Evolutionary conservation across 2,797 vertebrate species (phyloP), one percentile per base, ranked within the genome.

Genomic region (Semaprochilodus insignis): DNA sequence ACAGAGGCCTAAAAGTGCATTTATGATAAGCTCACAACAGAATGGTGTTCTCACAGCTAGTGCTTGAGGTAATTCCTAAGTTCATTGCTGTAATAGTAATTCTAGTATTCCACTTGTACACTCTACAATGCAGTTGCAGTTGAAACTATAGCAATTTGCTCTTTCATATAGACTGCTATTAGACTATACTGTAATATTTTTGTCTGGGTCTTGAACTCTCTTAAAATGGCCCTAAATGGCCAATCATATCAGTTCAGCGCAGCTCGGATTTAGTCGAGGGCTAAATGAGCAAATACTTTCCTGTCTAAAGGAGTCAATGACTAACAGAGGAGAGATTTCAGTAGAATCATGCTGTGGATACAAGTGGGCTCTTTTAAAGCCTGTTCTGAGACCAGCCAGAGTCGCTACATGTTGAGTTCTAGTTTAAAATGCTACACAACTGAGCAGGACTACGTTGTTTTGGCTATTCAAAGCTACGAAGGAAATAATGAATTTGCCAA

Each of bases 161-260:
- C 31, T 74, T 57, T 59, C 0, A 11, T 66, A 65, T 57, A 55
- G 31, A 14, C 27, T 62, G 51, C 75, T 72, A 62, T 77, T 62
- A 27, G 14, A 76, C 34, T 48, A 44, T 14, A 62, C 11, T 60
- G 57, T 60, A 60, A 21, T 1, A n/a, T 23, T 23, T 3, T 11
- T 8, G n/a, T 6, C 4, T 1, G n/a, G 7, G 10, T 23, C 6
- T 13, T 27, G 8, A 62, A 11, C 60, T 19, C 11, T n/a, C n/a
- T n/a, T 44, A 1, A 76, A 76, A 27, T 62, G 54, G 17, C 44
- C 25, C 34, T 63, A 36, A 72, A 63, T 63, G 57, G n/a, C 36
- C 44, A 77, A 27, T 77, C n/a, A 55, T 59, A 48, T 13, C 62
- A 34, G 51, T 78, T 78, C 67, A 78, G 67, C 31, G 3, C 44